Evolutionary conservation across 2,888 invertebrate genomes (phyloP).

Genomic region (Drosophila buzzatii): DNA sequence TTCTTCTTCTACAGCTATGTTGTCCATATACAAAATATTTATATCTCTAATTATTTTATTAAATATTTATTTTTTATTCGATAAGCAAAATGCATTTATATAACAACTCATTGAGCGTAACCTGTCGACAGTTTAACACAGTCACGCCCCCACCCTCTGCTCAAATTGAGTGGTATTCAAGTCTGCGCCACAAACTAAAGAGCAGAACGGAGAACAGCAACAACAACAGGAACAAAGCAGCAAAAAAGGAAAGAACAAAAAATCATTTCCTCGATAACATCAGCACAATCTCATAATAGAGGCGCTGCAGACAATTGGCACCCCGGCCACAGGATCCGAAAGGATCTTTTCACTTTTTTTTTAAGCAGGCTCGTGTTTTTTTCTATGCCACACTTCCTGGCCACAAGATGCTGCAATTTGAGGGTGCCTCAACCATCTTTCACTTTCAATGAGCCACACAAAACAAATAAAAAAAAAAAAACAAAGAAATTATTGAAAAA

Average conservation of each 20-base stretch:
- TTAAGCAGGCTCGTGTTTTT: conserved; percentile 31
- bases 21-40: too few relatives aligned
- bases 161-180: conserved; percentile 4
- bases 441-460: conserved; percentile 69
- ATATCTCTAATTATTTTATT: too few relatives aligned
- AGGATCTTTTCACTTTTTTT: conserved; percentile 79
- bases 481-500: conserved; percentile 64
- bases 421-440: conserved; percentile 74
- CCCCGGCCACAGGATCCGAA: conserved; percentile 59
- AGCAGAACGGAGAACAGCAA: not conserved
- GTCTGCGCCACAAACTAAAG: conserved; percentile 19
- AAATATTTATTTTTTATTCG: not conserved
- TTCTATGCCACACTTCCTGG: conserved; percentile 71
- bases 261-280: conserved; percentile 73
- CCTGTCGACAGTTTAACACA: not conserved
- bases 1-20: too few relatives aligned
- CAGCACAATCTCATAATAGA: conserved; percentile 48
- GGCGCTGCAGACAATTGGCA: conserved; percentile 65
- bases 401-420: conserved; percentile 72
- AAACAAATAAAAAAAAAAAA: conserved; percentile 47
- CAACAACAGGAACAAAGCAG: not conserved
- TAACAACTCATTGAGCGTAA: not conserved
- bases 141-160: not conserved
- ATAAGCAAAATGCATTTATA: not conserved
- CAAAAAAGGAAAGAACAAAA: conserved; percentile 35